These are phyloP conservation scores for Octomys mimax DNA, from an alignment of 2,797 vertebrate species.

Conservation along the genomic window DNA sequence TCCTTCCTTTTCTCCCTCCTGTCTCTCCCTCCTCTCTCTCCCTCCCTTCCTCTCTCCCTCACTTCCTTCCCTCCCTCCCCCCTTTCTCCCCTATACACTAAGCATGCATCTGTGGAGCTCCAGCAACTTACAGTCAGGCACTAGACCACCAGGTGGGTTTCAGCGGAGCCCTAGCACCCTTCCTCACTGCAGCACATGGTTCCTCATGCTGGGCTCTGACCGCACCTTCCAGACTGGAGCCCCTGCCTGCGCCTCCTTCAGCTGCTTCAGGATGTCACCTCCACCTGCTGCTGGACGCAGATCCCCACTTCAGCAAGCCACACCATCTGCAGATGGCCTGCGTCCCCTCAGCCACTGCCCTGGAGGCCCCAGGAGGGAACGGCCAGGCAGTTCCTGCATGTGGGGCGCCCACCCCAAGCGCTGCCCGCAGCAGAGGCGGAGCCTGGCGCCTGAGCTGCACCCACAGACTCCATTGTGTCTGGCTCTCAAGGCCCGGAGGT, in stretches of 20 bases:
- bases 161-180: not conserved
- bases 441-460: not conserved
- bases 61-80: too few species aligned
- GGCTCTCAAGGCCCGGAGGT: not conserved
- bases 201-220: not conserved
- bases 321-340: not conserved
- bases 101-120: not conserved
- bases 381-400: not conserved
- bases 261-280: not conserved
- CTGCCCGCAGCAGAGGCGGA: not conserved
- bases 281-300: not conserved
- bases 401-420: not conserved
- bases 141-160: not conserved
- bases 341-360: not conserved
- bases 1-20: too few species aligned
- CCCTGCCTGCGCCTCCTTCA: not conserved
- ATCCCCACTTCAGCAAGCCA: not conserved
- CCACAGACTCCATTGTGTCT: not conserved
- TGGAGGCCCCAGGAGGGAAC: not conserved
- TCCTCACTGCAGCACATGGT: not conserved
- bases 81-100: not conserved
- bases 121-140: not conserved
- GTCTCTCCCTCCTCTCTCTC: too few species aligned
- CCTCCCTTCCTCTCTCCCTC: not conserved
- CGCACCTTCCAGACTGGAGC: fast-evolving